Evolutionary conservation across 2,113 vertebrate genomes (phyloP).

Genomic region (Hippolais icterina): DNA sequence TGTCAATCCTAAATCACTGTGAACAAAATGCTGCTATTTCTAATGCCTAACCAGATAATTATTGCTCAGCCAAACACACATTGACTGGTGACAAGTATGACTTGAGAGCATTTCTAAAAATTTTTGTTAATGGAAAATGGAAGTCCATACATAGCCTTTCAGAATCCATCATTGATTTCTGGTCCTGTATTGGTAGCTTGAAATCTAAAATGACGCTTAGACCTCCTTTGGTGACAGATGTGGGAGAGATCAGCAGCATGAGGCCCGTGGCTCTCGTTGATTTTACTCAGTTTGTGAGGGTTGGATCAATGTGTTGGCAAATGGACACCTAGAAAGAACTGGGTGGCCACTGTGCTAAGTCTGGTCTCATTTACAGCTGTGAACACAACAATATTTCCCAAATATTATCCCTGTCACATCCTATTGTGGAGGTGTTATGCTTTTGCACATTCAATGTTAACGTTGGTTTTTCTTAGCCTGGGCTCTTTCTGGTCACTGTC

Average conservation of each 20-base stretch:
- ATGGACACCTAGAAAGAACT: background rate
- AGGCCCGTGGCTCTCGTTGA: background rate
- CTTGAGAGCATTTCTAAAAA: background rate
- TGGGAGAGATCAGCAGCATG: background rate
- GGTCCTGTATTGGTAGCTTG: background rate
- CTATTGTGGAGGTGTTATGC: background rate
- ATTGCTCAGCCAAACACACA: background rate
- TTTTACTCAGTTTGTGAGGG: background rate
- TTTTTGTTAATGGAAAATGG: background rate
- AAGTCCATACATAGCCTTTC: background rate
- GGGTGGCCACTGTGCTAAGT: background rate
- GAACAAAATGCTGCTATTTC: background rate
- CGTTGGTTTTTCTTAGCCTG: background rate
- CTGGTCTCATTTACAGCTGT: background rate
- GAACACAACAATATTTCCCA: background rate
- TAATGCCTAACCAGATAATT: background rate
- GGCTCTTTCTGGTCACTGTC: background rate
- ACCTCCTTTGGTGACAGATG: background rate
- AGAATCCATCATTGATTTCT: background rate
- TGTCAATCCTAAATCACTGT: background rate
- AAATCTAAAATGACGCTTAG: background rate
- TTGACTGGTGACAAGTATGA: background rate
- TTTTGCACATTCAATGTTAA: background rate
- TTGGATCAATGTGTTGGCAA: background rate
- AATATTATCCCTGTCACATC: background rate